Base-by-base conservation (phyloP, 2,888 invertebrate species). In the Cartodere bifasciata region DNA sequence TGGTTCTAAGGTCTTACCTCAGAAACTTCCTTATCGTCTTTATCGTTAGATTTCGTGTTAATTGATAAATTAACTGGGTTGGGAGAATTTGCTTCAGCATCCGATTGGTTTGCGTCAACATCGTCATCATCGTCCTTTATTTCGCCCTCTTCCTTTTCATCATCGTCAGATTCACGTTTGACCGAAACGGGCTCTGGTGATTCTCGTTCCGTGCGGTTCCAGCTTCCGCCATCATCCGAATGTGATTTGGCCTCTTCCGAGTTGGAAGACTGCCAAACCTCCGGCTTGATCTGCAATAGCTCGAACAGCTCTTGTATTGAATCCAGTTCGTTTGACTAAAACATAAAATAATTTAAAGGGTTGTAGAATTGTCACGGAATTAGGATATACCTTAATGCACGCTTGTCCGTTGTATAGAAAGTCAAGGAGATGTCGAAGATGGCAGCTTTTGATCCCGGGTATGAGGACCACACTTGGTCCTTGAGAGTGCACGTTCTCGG, bases 361-460 rank as follows among this genome's bases (percentile, higher is more conserved):
- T 7, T 13, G 9, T 16, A 13, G 11, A 13, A n/a, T 14, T 11
- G 27, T 5, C 13, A 7, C 13, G 27, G 5, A 6, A 6, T 26
- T 5, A 33, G n/a, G 25, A 26, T 24, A 34, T 55, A 81, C 81
- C 67, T 79, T 78, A 45, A 82, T 76, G 47, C 76, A 75, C 41
- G 84, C 83, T 63, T 86, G 84, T 35, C 86, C 86, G 47, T 84
- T 83, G 59, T 87, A 87, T 32, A 86, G 63, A 57, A 86, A 86
- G 52, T 85, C 80, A 50, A 87, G 70, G 47, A 86, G 70, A 60
- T 82, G 81, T 58, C 75, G 74, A 65, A 86, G 75, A 52, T 85
- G 81, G 39, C 73, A 72, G 51, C 77, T 81, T 58, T 70, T 76
- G 39, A 86, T 79, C 49, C 83, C 86, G 29, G 86, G 85, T 57